Base-by-base conservation (phyloP, 1,140 invertebrate species). In the Diuraphis noxia region DNA sequence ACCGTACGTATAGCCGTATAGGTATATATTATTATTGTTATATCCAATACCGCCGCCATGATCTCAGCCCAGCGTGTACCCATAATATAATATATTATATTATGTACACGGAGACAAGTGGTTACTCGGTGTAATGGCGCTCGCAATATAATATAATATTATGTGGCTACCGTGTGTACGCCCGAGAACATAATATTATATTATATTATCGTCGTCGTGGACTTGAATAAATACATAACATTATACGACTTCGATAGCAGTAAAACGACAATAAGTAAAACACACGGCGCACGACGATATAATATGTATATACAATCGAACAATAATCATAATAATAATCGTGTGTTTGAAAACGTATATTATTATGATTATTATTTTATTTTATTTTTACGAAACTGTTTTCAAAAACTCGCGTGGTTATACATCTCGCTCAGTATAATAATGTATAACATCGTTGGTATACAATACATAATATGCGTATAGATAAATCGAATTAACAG, bases 141-240 rank as follows among this genome's bases (percentile, higher is more conserved):
- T 72, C n/a, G 8, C 77, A 23, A 38, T 38, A 38, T 38, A 72
- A 13, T 72, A 72, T 72, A 79, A 25, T 72, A 72, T 79, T 36
- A 23, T 79, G 36, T 38, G 77, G 34, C 77, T 79, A 38, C 77
- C 7, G 81, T 40, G 40, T 40, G 38, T 84, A 84, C 81, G 38
- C 81, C 13, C 13, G 81, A 84, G 81, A 40, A 84, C 40, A 84
- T 30, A 30, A 84, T 84, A 41, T n/a, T 6, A 84, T 43, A 84
- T 40, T 41, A 43, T 84, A 41, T 41, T 34, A 34, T 34, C 72
- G 38, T 38, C 40, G 81, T 43, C 81, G 81, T 84, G 81, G 81
- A n/a, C 40, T 84, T 40, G 81, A 84, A 84, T 84, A 84, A 84
- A 84, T 84, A 84, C 81, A 84, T 84, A 84, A 43, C 25, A 84